Percentiles rank a stretch among this genome's conserved stretches.
Evolutionary conservation across 2,113 vertebrate species (phyloP).

Genomic region (Gasterosteus aculeatus): DNA sequence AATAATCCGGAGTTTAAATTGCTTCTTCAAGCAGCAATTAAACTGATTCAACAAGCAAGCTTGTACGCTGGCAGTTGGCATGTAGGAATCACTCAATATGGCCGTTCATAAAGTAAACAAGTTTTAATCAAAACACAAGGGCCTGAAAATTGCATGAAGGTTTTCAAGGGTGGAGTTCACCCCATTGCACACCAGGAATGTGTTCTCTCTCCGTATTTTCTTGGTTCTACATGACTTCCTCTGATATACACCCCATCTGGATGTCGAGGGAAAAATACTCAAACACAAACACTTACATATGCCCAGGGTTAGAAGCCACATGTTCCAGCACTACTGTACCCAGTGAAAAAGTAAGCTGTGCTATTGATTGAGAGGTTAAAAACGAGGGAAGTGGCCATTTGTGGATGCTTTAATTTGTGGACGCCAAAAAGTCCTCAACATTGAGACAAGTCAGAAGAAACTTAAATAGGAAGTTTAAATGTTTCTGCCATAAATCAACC

Average conservation of each 20-base stretch:
- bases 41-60: slow-evolving; percentile 60
- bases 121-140: slow-evolving; percentile 63
- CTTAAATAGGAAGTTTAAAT: slow-evolving; percentile 51
- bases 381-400: slow-evolving; percentile 11
- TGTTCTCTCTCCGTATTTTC: slow-evolving; percentile 71
- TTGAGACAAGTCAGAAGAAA: slow-evolving; percentile 36
- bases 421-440: slow-evolving; percentile 15
- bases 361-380: slow-evolving; percentile 69
- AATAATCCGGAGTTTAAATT: slow-evolving; percentile 10
- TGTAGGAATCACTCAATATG: slow-evolving; percentile 33
- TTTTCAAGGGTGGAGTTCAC: slow-evolving; percentile 58
- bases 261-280: slow-evolving; percentile 65
- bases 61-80: slow-evolving; percentile 30
- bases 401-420: slow-evolving; percentile 16
- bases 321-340: slow-evolving; percentile 56
- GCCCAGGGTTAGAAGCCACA: slow-evolving; percentile 58
- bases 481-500: slow-evolving; percentile 60
- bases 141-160: slow-evolving; percentile 26
- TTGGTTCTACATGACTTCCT: slow-evolving; percentile 74
- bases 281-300: slow-evolving; percentile 61
- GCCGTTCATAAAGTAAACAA: slow-evolving; percentile 65
- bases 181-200: slow-evolving; percentile 73
- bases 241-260: slow-evolving; percentile 77
- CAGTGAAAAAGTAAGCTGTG: slow-evolving; percentile 37
- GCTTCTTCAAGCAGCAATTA: slow-evolving; percentile 9